phyloP scores from a whole-genome alignment of 2,797 vertebrate species.

The Acanthornis magna region DNA sequence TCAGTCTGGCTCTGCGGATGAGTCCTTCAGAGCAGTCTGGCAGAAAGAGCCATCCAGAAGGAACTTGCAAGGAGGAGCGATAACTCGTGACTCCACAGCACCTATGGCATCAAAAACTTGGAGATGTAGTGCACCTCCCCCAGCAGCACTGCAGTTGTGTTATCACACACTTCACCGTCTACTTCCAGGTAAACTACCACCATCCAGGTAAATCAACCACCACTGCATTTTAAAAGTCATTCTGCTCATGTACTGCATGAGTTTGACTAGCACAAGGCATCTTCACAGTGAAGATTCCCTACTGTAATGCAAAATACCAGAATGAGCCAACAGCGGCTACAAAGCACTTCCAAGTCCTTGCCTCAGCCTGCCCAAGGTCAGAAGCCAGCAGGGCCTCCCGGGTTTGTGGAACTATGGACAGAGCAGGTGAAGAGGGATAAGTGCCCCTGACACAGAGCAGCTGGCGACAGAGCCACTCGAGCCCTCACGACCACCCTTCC shows the following conservation, averaged over 20 bases:
- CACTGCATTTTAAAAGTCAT: not conserved
- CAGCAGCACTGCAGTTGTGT: not conserved
- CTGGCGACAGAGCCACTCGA: not conserved
- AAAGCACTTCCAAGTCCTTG: not conserved
- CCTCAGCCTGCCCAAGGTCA: not conserved
- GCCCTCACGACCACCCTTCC: not conserved
- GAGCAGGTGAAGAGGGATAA: not conserved
- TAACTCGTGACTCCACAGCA: not conserved
- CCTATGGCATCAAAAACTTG: not conserved
- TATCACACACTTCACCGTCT: not conserved
- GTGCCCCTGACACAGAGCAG: not conserved
- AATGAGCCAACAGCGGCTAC: not conserved
- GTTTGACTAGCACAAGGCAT: not conserved
- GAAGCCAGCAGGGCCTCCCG: not conserved
- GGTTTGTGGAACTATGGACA: not conserved
- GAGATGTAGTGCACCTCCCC: not conserved
- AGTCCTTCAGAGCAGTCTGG: not conserved
- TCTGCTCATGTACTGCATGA: not conserved
- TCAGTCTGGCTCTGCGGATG: not conserved
- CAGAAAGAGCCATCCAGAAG: not conserved
- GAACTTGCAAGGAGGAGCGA: not conserved
- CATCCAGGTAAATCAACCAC: not conserved
- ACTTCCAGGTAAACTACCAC: not conserved
- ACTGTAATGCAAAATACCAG: not conserved
- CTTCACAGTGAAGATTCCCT: not conserved